A percentile compares a stretch with the other conserved stretches of the same genome.
phyloP scores from a whole-genome alignment of 2,113 vertebrate species.

The Callochromis pleurospilus region DNA sequence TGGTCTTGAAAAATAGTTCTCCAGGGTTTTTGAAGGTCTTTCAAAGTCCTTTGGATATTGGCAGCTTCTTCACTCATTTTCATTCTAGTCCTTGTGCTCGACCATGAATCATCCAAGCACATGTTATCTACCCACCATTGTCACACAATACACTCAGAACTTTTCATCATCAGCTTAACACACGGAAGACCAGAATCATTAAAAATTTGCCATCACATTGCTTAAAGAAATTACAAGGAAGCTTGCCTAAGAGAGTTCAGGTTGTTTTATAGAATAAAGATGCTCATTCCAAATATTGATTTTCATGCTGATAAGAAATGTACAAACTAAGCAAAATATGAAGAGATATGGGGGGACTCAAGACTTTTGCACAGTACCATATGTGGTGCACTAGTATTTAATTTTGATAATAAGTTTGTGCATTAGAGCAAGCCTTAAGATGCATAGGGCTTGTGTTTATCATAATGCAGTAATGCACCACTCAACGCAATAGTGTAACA shows the following conservation, averaged over 20 bases:
- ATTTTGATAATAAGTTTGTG: neutral
- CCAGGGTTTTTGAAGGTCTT: neutral
- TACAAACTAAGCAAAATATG: neutral
- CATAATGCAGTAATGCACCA: neutral
- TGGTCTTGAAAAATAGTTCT: neutral
- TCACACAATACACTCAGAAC: neutral
- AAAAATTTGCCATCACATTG: neutral
- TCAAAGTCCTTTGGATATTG: neutral
- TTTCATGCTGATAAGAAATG: neutral
- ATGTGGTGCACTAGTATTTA: neutral
- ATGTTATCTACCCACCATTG: neutral
- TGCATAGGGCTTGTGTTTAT: neutral
- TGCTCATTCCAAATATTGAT: neutral
- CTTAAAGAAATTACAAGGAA: neutral
- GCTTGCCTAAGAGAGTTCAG: neutral
- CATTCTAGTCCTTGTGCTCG: rapidly evolving
- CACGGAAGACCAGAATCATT: neutral
- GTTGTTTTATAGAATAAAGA: neutral
- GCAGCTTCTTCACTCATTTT: neutral
- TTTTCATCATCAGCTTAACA: neutral
- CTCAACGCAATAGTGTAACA: neutral
- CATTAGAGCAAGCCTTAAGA: neutral
- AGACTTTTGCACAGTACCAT: neutral
- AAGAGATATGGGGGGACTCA: neutral
- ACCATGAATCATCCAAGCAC: neutral